Evolutionary conservation across 1,140 invertebrate genomes (phyloP), one percentile per base, ranked within the genome.

Genomic region (Pogonus chalceus): DNA sequence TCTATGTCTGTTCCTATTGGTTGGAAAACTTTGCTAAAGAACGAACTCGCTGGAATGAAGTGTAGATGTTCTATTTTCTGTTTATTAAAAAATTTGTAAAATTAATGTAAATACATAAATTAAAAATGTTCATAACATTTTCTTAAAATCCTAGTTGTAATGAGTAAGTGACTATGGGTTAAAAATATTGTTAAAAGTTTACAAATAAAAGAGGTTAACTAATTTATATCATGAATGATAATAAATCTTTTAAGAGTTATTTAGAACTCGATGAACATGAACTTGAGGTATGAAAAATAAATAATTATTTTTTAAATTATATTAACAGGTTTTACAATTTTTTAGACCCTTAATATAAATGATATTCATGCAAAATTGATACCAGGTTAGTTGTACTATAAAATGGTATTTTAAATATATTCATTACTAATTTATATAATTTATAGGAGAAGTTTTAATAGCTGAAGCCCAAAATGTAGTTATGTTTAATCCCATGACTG

Each of bases 391-490:
- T 53, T 54, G 23, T 51, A 37, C 55, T 69, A 65, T 68, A 61
- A 72, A 69, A 67, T 59, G 68, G 65, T 63, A 65, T 69, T 69
- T 65, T 69, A 64, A 69, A 69, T 70, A 68, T 70, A 69, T 65
- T 67, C 67, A 64, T 65, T 73, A 66, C 69, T 67, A 70, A 71
- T 72, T 71, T 70, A 72, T 50, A 51, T 23, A 74, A 56, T 65
- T 77, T 69, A 35, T 72, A 80, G 89, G 89, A 46, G 90, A 94
- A 71, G 73, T 81, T 56, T 71, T 88, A 26, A 81, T 90, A 56
- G 81, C 84, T 7, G 78, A 82, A 63, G 86, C 85, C n/a, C 79
- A 87, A 65, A 87, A 81, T 69, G 87, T 91, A 23, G 72, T 91
- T 24, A 81, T 90, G 76, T 88, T 87, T 72, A 79, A 81, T 56